These are phyloP conservation scores for Sylvilagus bachmani DNA, from an alignment of 2,113 vertebrate genomes.

Conservation along the genomic window DNA sequence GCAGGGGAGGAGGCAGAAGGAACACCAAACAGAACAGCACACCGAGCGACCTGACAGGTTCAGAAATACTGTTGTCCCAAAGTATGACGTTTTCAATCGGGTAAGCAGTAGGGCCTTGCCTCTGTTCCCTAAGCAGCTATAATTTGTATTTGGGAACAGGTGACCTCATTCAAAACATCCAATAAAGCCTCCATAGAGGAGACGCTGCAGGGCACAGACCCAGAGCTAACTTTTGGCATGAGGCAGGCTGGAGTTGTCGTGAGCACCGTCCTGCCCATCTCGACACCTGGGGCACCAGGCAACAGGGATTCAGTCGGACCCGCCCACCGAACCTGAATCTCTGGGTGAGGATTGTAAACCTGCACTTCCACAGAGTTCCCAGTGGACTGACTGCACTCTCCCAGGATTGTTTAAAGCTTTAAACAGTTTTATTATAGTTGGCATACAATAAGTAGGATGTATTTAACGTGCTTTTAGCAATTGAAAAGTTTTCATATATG, in stretches of 20 bases:
- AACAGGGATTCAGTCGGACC: not conserved
- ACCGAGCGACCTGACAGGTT: not conserved
- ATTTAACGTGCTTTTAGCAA: not conserved
- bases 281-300: not conserved
- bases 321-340: not conserved
- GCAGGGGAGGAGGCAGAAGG: not conserved
- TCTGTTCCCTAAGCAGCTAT: not conserved
- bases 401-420: not conserved
- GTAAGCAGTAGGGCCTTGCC: not conserved
- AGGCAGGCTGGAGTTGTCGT: constrained; percentile 28
- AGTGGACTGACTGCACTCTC: not conserved
- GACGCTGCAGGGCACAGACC: not conserved
- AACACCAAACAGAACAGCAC: constrained; percentile 1
- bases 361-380: not conserved
- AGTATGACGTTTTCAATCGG: constrained; percentile 11
- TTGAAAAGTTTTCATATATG: not conserved
- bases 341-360: not conserved
- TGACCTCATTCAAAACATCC: constrained; percentile 34
- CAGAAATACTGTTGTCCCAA: not conserved
- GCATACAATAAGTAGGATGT: not conserved
- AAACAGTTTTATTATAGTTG: not conserved
- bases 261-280: not conserved
- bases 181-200: not conserved
- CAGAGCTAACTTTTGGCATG: not conserved
- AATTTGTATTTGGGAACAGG: constrained; percentile 20